These are phyloP conservation scores for Enteromius treurensis DNA, from an alignment of 2,797 vertebrate genomes.

Conservation along the genomic window DNA sequence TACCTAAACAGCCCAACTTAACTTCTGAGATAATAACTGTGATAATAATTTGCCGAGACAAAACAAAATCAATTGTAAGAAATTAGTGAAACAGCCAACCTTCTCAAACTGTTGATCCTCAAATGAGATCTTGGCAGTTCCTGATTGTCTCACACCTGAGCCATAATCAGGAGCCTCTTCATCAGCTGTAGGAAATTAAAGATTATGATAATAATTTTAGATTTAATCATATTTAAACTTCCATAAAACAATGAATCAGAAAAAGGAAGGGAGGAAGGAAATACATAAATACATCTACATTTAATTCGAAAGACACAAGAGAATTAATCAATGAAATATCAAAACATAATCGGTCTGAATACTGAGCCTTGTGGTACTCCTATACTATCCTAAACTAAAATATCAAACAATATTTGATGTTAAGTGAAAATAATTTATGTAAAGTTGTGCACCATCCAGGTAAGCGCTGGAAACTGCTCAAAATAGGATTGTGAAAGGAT, in stretches of 20 bases:
- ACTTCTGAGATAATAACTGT: not conserved
- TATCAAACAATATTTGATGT: not conserved
- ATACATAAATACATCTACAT: not conserved
- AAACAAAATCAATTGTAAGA: not conserved
- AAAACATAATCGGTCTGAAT: constrained; percentile 4
- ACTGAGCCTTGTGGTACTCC: constrained; percentile 13
- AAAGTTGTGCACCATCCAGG: not conserved
- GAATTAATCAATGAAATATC: not conserved
- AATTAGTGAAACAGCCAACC: constrained; percentile 71
- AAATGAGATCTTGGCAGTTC: constrained; percentile 95
- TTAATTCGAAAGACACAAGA: not conserved
- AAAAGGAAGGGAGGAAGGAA: not conserved
- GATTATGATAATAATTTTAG: not conserved
- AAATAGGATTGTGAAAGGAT: constrained; percentile 6
- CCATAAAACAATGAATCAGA: not conserved
- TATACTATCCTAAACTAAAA: not conserved
- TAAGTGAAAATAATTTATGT: not conserved
- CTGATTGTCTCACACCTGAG: constrained; percentile 93
- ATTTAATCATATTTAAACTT: not conserved
- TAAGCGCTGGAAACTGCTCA: not conserved
- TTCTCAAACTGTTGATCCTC: constrained; percentile 97
- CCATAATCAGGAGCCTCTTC: constrained; percentile 98
- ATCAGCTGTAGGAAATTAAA: constrained; percentile 80
- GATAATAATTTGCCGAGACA: not conserved
- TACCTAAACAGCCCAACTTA: not conserved